Base-by-base conservation (phyloP, 2,113 vertebrate species). In the Toxotes jaculatrix region DNA sequence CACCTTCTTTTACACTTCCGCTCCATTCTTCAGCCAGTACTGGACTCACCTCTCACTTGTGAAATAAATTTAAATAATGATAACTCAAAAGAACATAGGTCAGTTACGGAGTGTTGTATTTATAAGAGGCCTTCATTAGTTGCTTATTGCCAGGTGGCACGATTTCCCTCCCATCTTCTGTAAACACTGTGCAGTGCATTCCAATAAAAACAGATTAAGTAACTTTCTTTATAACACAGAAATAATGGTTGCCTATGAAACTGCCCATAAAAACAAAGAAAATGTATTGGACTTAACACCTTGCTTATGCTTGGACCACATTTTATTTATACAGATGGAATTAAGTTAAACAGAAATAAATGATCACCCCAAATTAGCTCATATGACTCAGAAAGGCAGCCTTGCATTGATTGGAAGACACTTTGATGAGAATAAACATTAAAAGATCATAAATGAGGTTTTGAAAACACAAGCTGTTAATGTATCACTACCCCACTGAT, bases 371-470 rank as follows among this genome's bases (percentile, higher is more conserved):
- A n/a, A 12, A 49, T 77, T n/a, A 70, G 11, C 40, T 77, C 40
- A 32, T 49, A n/a, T 72, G 45, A 67, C 45, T 49, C 31, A 42
- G 55, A 40, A 45, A 80, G 38, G 23, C 55, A 31, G 36, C 31
- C n/a, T 14, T 38, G 6, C 47, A 21, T 19, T 71, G 31, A 60
- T 4, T 80, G 16, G 51, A 76, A 21, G 57, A 66, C 55, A 27
- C 27, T 31, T 19, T 10, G 32, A 14, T 23, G 23, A 64, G 23
- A 55, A 23, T 82, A 79, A 74, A 79, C 43, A 65, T 43, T 36
- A 17, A 4, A 59, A 8, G n/a, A 31, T 27, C 57, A 23, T 56
- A 23, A 42, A 49, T 67, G 3, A 38, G 63, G 10, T 34, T 17
- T 17, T 53, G 9, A 53, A 21, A 53, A 27, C 45, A 13, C 32